Conservation (phyloP, 2,888 invertebrate species). For the Caenorhabditis becei region DNA sequence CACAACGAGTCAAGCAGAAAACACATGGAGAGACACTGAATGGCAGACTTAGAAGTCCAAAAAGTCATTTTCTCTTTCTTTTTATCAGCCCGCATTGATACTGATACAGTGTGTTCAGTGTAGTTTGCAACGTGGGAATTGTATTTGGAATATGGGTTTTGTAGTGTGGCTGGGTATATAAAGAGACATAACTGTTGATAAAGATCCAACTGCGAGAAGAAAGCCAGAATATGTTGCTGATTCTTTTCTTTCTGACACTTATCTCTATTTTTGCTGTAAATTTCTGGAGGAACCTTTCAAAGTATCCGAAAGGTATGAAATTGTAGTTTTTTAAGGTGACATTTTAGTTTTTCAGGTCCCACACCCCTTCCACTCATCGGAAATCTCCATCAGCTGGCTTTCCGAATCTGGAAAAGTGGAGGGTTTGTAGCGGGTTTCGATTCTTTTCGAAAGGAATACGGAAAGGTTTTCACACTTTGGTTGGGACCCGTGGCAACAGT, state of each 20-base stretch:
- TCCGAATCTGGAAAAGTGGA: constrained; percentile 18
- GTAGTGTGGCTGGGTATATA: background rate
- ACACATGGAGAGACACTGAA: too few species aligned
- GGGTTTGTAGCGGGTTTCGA: constrained; percentile 26
- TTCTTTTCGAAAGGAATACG: constrained; percentile 20
- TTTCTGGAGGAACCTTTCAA: background rate
- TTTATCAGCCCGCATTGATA: too few species aligned
- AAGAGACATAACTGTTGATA: background rate
- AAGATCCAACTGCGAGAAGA: too few species aligned
- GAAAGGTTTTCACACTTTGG: constrained; percentile 57
- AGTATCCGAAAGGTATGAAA: constrained; percentile 17
- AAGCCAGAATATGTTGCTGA: background rate
- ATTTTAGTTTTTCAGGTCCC: constrained; percentile 22
- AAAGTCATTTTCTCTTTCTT: too few species aligned
- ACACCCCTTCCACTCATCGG: constrained; percentile 46
- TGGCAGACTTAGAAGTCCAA: too few species aligned
- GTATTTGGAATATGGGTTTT: too few species aligned
- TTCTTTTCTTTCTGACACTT: background rate
- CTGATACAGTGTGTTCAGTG: too few species aligned
- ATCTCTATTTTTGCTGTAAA: background rate
- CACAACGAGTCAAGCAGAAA: too few species aligned
- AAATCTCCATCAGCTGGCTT: constrained; percentile 41
- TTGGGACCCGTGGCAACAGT: constrained; percentile 48
- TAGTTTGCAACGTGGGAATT: too few species aligned
- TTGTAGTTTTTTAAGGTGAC: background rate